Conservation (phyloP, 2,113 vertebrate genomes). For the Brachypteracias leptosomus region DNA sequence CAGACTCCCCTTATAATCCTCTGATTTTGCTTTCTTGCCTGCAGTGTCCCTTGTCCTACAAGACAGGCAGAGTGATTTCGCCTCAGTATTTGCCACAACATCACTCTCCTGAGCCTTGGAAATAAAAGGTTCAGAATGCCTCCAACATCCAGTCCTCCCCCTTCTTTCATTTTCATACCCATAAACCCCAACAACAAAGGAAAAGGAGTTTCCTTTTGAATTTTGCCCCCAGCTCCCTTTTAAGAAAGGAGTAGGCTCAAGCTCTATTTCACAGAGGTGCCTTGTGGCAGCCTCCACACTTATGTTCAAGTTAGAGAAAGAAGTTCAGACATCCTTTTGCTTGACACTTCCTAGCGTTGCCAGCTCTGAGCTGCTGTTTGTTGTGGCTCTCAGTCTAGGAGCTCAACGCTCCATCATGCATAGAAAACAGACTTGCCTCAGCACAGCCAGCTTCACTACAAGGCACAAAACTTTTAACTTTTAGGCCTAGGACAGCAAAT, state of each 20-base stretch:
- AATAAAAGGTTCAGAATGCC: neutral
- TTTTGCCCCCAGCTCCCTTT: neutral
- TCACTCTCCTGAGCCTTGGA: neutral
- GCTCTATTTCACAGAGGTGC: neutral
- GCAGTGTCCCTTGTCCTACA: neutral
- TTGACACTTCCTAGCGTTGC: neutral
- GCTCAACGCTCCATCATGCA: neutral
- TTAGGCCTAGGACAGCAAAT: neutral
- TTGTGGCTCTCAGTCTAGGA: neutral
- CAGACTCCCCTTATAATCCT: neutral
- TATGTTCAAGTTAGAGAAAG: neutral
- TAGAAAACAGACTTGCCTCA: neutral
- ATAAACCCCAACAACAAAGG: fast-evolving
- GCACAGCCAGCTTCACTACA: neutral
- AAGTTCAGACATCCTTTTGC: neutral
- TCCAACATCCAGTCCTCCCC: neutral
- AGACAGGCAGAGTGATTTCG: neutral
- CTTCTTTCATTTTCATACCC: neutral
- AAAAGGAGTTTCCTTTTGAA: neutral
- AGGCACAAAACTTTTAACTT: neutral
- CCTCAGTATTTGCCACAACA: neutral
- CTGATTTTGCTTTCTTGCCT: neutral
- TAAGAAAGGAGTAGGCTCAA: neutral
- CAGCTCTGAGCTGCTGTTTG: neutral
- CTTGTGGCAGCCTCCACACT: neutral